These are phyloP conservation scores for Pedicia rivosa DNA, from an alignment of 2,888 invertebrate species.

Conservation along the genomic window DNA sequence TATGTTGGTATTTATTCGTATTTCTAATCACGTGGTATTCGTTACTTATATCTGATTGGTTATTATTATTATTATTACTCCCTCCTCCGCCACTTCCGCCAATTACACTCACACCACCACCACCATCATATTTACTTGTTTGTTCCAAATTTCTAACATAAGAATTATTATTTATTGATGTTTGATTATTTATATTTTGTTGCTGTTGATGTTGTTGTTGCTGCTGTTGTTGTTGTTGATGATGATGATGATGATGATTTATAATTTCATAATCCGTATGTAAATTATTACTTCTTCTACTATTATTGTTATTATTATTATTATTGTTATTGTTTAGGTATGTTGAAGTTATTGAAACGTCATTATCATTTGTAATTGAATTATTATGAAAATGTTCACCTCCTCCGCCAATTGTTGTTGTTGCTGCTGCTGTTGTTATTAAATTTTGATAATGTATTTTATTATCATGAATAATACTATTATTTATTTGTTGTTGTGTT, in stretches of 20 bases:
- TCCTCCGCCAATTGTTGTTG: no score
- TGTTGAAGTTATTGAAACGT: conserved; percentile 12
- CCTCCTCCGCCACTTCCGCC: not conserved
- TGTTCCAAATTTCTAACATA: conserved; percentile 9
- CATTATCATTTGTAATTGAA: conserved; percentile 11
- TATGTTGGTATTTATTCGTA: conserved; percentile 16
- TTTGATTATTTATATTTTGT: not conserved
- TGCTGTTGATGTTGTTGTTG: conserved; percentile 3
- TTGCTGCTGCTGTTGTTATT: no score
- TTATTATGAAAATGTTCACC: conserved; percentile 6
- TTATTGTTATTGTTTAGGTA: conserved; percentile 7
- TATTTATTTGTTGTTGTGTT: conserved; percentile 10
- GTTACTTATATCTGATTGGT: conserved; percentile 10
- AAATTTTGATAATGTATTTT: conserved; percentile 10
- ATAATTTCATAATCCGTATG: conserved; percentile 7
- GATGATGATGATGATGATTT: conserved; percentile 9
- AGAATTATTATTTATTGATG: not conserved
- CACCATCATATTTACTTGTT: conserved; percentile 7
- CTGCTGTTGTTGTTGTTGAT: conserved; percentile 7
- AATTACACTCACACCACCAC: not conserved
- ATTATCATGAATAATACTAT: conserved; percentile 2
- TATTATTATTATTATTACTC: conserved; percentile 1
- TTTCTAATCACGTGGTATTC: conserved; percentile 14
- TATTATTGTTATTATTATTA: conserved; percentile 10
- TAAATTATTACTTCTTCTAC: conserved; percentile 10